Evolutionary conservation across 1,140 invertebrate species (phyloP).

Genomic region (Tetranychus urticae): DNA sequence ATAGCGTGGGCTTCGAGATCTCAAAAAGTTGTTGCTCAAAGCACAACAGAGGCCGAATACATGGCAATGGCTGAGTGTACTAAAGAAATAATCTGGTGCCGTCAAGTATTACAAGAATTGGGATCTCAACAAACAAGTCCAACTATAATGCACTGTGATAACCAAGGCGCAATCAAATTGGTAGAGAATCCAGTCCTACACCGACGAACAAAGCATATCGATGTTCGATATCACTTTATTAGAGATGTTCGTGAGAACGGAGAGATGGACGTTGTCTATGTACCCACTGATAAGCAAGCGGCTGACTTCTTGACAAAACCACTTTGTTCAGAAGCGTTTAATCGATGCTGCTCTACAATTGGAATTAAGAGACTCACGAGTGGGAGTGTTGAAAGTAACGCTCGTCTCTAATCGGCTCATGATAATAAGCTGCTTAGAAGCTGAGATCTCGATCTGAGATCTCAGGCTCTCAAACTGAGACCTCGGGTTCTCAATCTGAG

Average conservation of each 20-base stretch:
- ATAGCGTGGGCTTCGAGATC: conserved; percentile 2
- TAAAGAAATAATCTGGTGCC: conserved; percentile 5
- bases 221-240: conserved; percentile 19
- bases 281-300: conserved; percentile 11
- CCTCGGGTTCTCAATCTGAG: no score
- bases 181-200: conserved; percentile 21
- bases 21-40: neutral
- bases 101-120: neutral
- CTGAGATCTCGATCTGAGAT: no score
- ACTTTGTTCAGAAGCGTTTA: neutral
- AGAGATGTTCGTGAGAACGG: conserved; percentile 13
- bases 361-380: neutral
- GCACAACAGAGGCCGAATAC: neutral
- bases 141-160: conserved; percentile 14
- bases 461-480: no score
- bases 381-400: neutral
- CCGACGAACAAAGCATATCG: conserved; percentile 20
- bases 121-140: neutral
- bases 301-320: conserved; percentile 20
- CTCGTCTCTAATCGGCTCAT: no score
- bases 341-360: neutral
- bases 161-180: conserved; percentile 16
- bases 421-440: no score
- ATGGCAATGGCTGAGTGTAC: neutral
- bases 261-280: neutral